These are phyloP conservation scores for Heterochromis multidens DNA, from an alignment of 2,113 vertebrate genomes.

Conservation along the genomic window DNA sequence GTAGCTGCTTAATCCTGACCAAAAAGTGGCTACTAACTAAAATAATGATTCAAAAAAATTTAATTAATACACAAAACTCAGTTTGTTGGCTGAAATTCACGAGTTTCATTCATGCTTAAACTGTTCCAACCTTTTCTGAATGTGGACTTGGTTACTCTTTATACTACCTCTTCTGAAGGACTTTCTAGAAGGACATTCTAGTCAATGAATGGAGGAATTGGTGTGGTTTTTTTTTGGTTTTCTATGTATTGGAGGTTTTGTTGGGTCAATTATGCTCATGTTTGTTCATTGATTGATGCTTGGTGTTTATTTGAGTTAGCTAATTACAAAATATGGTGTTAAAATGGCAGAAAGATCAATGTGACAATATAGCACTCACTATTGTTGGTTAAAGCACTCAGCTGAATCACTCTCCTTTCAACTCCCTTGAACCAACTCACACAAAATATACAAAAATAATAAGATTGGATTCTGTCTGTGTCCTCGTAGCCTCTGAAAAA, in stretches of 20 bases:
- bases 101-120: not conserved
- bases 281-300: not conserved
- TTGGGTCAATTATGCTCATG: not conserved
- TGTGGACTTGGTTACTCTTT: not conserved
- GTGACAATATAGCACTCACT: not conserved
- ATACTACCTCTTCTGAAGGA: too few relatives aligned
- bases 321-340: not conserved
- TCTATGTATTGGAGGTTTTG: not conserved
- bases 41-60: fast-evolving
- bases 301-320: not conserved
- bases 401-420: not conserved
- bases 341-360: not conserved
- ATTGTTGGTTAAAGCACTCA: not conserved
- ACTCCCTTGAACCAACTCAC: not conserved
- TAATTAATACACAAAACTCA: not conserved
- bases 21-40: too few relatives aligned
- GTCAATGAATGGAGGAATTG: slow-evolving; percentile 8
- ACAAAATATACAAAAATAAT: not conserved
- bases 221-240: not conserved
- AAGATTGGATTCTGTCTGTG: not conserved
- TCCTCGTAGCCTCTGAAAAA: not conserved
- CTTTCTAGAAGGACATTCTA: not conserved
- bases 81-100: not conserved
- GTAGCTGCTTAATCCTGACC: too few relatives aligned
- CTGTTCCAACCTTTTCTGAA: too few relatives aligned